Base-by-base conservation (phyloP, 2,113 vertebrate species). In the Psittacus erithacus region DNA sequence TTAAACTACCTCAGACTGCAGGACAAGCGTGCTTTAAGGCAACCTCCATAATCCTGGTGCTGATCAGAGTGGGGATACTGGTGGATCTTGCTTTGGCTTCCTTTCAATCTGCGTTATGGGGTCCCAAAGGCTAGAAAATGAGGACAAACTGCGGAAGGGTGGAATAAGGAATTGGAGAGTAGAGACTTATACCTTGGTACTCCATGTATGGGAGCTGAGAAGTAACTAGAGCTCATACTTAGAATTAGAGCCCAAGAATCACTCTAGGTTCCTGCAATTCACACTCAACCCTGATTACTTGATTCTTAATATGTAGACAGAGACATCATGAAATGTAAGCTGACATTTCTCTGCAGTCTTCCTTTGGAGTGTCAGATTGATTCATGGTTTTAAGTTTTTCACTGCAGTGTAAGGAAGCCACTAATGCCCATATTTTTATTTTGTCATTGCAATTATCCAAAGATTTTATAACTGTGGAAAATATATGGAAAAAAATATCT, bases 391-490 rank as follows among this genome's bases (percentile, higher is more conserved):
- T 68, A 71, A 88, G 55, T 86, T 95, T 91, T 84, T 27, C 60
- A 18, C 6, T 78, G 64, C 71, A 84, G 29, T 69, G 44, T 65
- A 35, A 78, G 68, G 82, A 87, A 94, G 43, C 12, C 73, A 46
- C 29, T 90, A 81, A 74, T 81, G 29, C 64, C 64, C 35, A 23
- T 77, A 70, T 33, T 69, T 33, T 38, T 82, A 46, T 91, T 93
- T 76, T 93, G 50, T 70, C 35, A 28, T 38, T 80, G 46, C 64
- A 55, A 24, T 76, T 77, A 41, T 69, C 62, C 74, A 64, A 57
- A 77, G 38, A 9, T 91, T 96, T 93, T 86, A 35, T 76, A 83
- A 62, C n/a, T 88, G 47, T 16, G 25, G 64, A 70, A 91, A 93
- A 82, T 57, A 80, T 29, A 53, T 17, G 22, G 44, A 24, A 73